phyloP scores from a whole-genome alignment of 30 jellyfish, hydroid and myxozoan genomes.

The Catostylus mosaicus region DNA sequence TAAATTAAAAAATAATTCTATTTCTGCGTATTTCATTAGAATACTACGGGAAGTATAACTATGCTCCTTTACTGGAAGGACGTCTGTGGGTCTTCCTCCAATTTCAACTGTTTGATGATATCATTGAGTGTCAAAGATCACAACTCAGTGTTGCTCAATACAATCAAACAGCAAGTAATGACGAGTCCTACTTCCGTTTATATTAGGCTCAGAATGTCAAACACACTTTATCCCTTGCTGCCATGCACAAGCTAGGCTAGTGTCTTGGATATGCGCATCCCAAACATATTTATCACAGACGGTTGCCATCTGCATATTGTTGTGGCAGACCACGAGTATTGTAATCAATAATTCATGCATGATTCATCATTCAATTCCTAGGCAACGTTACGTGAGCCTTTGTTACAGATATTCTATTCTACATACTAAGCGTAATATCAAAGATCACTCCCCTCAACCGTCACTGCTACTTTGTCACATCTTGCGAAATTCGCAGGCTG shows the following conservation, averaged over 20 bases:
- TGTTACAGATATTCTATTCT: constrained; percentile 1
- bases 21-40: constrained; percentile 35
- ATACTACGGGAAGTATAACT: constrained; percentile 3
- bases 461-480: background rate
- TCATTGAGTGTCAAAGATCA: too few relatives aligned
- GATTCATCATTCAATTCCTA: constrained; percentile 46
- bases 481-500: constrained; percentile 8
- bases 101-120: background rate
- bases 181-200: background rate
- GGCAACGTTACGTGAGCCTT: constrained; percentile 56
- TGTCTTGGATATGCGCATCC: constrained; percentile 11
- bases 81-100: background rate
- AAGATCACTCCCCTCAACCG: constrained; percentile 42
- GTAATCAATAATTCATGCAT: constrained; percentile 51
- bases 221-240: background rate
- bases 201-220: background rate
- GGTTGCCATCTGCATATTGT: constrained; percentile 63
- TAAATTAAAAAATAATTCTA: constrained; percentile 62
- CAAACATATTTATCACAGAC: constrained; percentile 30
- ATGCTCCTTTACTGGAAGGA: constrained; percentile 12
- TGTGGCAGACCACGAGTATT: constrained; percentile 67
- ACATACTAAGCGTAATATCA: constrained; percentile 29
- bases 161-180: background rate
- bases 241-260: background rate
- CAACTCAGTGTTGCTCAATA: background rate